Evolutionary conservation across 1,140 invertebrate species (phyloP).

Genomic region (Aphaenogaster floridana): DNA sequence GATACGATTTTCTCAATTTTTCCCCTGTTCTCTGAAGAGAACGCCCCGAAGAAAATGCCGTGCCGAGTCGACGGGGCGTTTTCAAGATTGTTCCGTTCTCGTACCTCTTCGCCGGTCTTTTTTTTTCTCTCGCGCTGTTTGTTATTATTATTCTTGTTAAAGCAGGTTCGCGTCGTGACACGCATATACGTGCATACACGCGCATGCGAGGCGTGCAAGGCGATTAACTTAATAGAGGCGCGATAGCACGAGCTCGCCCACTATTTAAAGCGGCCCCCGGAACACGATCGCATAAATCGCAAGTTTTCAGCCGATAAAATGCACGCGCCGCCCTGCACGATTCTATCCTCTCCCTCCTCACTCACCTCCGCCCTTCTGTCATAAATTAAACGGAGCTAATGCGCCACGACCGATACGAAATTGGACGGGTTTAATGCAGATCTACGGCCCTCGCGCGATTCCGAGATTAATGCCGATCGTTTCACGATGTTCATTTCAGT

Average conservation of each 20-base stretch:
- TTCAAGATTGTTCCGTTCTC: slow-evolving; percentile 20
- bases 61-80: slow-evolving; percentile 19
- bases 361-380: too few species aligned
- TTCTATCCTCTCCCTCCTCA: neutral
- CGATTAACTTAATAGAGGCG: slow-evolving; percentile 73
- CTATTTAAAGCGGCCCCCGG: slow-evolving; percentile 70
- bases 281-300: slow-evolving; percentile 66
- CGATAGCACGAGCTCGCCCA: slow-evolving; percentile 61
- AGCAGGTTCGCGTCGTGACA: slow-evolving; percentile 34
- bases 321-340: slow-evolving; percentile 59
- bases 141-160: slow-evolving; percentile 53
- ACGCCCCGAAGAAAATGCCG: neutral
- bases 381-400: slow-evolving; percentile 58
- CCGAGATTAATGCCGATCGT: slow-evolving; percentile 12
- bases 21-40: neutral
- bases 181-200: slow-evolving; percentile 63
- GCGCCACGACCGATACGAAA: slow-evolving; percentile 48
- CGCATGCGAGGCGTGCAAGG: slow-evolving; percentile 58
- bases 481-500: slow-evolving; percentile 20
- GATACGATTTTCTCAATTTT: slow-evolving; percentile 47
- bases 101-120: neutral
- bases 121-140: neutral
- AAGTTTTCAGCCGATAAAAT: slow-evolving; percentile 67
- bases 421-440: slow-evolving; percentile 55
- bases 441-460: slow-evolving; percentile 3